These are phyloP conservation scores for Ernsta delagoae DNA, from an alignment of 2,888 invertebrate genomes.

Conservation along the genomic window DNA sequence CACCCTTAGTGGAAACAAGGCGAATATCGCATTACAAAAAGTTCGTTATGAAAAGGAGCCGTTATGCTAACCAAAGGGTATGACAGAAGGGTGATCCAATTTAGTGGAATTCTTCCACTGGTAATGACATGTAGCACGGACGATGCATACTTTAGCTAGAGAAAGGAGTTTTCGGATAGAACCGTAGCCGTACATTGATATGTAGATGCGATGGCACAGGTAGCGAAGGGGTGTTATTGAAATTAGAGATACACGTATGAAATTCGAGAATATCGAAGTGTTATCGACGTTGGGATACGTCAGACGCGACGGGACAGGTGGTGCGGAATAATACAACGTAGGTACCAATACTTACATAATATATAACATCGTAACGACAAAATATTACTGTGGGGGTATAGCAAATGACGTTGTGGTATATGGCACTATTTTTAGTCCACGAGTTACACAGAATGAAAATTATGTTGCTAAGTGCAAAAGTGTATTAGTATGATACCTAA, in stretches of 20 bases:
- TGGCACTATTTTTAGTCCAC: too few relatives aligned
- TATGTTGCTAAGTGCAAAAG: too few relatives aligned
- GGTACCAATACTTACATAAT: too few relatives aligned
- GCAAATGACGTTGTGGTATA: too few relatives aligned
- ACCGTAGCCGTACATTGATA: conserved; percentile 79
- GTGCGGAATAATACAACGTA: conserved; percentile 37
- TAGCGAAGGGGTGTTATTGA: conserved; percentile 80
- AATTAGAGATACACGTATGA: conserved; percentile 79
- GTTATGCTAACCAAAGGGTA: conserved; percentile 82
- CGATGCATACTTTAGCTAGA: conserved; percentile 78
- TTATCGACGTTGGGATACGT: conserved; percentile 39
- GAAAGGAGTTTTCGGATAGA: conserved; percentile 77
- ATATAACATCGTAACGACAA: too few relatives aligned
- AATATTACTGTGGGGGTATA: too few relatives aligned
- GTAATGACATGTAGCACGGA: conserved; percentile 83
- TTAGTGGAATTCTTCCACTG: conserved; percentile 73
- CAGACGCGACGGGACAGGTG: conserved; percentile 42
- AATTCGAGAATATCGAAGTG: conserved; percentile 58
- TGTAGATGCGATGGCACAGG: conserved; percentile 81
- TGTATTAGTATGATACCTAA: too few relatives aligned
- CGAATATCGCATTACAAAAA: conserved; percentile 81
- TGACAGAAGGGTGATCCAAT: conserved; percentile 81
- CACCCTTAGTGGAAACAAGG: conserved; percentile 80
- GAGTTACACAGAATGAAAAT: too few relatives aligned
- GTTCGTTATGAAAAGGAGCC: conserved; percentile 83